Evolutionary conservation across 2,888 invertebrate species (phyloP).

Genomic region (Mythimna albipuncta): DNA sequence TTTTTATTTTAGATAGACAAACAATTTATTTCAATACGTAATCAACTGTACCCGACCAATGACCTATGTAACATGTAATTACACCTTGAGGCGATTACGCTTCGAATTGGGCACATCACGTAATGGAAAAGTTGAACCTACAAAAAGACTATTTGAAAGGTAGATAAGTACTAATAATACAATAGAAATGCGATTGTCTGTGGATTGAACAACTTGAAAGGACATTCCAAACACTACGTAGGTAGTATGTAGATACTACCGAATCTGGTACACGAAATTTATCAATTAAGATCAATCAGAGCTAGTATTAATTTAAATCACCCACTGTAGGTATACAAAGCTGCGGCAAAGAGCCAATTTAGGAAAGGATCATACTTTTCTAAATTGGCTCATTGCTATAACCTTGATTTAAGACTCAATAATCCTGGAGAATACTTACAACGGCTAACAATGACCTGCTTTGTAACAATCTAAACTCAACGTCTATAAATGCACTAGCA

Average conservation of each 20-base stretch:
- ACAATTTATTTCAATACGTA: slow-evolving; percentile 27
- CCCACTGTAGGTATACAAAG: neutral
- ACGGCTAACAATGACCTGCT: slow-evolving; percentile 11
- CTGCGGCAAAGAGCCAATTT: neutral
- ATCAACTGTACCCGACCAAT: slow-evolving; percentile 30
- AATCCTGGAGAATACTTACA: slow-evolving; percentile 8
- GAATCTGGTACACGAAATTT: neutral
- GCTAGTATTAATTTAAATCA: neutral
- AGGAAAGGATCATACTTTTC: neutral
- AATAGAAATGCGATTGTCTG: neutral
- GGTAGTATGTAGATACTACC: neutral
- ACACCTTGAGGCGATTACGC: slow-evolving; percentile 36
- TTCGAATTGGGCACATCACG: slow-evolving; percentile 24
- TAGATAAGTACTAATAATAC: neutral
- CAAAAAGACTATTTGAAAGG: slow-evolving; percentile 2
- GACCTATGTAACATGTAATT: slow-evolving; percentile 44
- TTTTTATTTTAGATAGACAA: slow-evolving; percentile 26
- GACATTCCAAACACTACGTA: neutral
- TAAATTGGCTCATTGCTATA: slow-evolving; percentile 10
- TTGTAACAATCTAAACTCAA: slow-evolving; percentile 15
- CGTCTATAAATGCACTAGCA: slow-evolving; percentile 18
- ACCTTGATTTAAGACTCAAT: slow-evolving; percentile 14
- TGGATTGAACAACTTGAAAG: slow-evolving; percentile 4
- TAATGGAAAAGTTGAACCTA: slow-evolving; percentile 23
- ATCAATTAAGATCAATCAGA: neutral